A percentile compares a stretch with the other conserved stretches of the same genome.
Evolutionary conservation across 2,113 vertebrate species (phyloP).

Genomic region (Leptodactylus fuscus): DNA sequence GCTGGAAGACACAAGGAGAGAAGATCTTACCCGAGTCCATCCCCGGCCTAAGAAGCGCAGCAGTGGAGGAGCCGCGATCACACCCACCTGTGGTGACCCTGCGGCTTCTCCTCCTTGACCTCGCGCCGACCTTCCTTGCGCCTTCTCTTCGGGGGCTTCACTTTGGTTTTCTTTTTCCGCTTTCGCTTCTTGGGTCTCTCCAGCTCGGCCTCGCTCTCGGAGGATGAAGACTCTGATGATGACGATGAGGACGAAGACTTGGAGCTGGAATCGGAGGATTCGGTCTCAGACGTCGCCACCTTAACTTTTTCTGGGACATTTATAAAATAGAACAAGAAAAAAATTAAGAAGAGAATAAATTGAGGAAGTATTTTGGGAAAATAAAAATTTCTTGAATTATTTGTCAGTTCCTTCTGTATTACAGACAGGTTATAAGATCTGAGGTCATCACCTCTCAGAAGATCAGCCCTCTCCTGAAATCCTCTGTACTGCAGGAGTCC

Average conservation of each 20-base stretch:
- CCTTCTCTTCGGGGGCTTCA: constrained; percentile 80
- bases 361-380: too few species aligned
- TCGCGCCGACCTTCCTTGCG: constrained; percentile 77
- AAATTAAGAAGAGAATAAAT: too few species aligned
- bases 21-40: too few species aligned
- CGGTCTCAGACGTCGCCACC: constrained; percentile 75
- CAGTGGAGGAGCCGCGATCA: neutral
- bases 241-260: constrained; percentile 78
- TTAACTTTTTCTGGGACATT: constrained; percentile 86
- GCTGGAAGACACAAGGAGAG: constrained; percentile 48
- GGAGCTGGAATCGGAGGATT: constrained; percentile 72
- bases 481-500: too few species aligned
- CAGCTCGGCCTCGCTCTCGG: constrained; percentile 80
- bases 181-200: constrained; percentile 78
- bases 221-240: constrained; percentile 77
- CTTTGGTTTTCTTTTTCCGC: constrained; percentile 79
- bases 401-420: too few species aligned
- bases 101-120: constrained; percentile 64
- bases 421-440: too few species aligned
- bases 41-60: too few species aligned
- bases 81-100: constrained; percentile 73
- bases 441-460: too few species aligned
- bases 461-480: too few species aligned
- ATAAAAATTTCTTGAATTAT: too few species aligned
- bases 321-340: constrained; percentile 39